Evolutionary conservation across 2,797 vertebrate species (phyloP).

Genomic region (Leptatherina wallacei): DNA sequence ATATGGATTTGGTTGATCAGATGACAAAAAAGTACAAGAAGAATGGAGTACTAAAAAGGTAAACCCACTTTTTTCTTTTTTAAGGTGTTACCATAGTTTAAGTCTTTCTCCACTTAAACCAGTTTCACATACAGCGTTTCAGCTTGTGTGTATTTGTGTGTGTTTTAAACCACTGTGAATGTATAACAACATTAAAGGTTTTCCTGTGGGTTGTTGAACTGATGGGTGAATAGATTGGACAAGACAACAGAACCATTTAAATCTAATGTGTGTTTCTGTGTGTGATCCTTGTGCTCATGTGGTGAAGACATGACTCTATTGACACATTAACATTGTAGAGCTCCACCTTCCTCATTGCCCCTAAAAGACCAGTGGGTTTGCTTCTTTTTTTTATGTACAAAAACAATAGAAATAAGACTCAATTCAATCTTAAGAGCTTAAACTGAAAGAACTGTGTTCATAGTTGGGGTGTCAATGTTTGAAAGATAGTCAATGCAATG

Average conservation of each 20-base stretch:
- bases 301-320: slow-evolving; percentile 12
- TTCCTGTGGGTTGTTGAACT: slow-evolving; percentile 89
- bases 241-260: slow-evolving; percentile 92
- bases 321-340: not conserved
- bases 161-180: slow-evolving; percentile 81
- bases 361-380: not conserved
- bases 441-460: not conserved
- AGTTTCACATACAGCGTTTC: slow-evolving; percentile 85
- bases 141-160: slow-evolving; percentile 21
- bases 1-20: slow-evolving; percentile 48
- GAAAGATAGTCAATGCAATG: not conserved
- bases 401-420: not conserved
- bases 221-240: slow-evolving; percentile 90
- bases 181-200: slow-evolving; percentile 92
- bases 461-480: not conserved
- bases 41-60: not conserved
- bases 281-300: slow-evolving; percentile 3
- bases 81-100: slow-evolving; percentile 72
- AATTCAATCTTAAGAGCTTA: not conserved
- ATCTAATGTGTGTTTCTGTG: slow-evolving; percentile 44
- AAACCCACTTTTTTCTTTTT: slow-evolving; percentile 44
- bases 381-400: not conserved
- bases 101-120: slow-evolving; percentile 82
- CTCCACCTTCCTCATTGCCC: not conserved
- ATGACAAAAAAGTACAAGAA: slow-evolving; percentile 16